These are phyloP conservation scores for Luperina testacea DNA, from an alignment of 2,888 invertebrate genomes.

Conservation along the genomic window DNA sequence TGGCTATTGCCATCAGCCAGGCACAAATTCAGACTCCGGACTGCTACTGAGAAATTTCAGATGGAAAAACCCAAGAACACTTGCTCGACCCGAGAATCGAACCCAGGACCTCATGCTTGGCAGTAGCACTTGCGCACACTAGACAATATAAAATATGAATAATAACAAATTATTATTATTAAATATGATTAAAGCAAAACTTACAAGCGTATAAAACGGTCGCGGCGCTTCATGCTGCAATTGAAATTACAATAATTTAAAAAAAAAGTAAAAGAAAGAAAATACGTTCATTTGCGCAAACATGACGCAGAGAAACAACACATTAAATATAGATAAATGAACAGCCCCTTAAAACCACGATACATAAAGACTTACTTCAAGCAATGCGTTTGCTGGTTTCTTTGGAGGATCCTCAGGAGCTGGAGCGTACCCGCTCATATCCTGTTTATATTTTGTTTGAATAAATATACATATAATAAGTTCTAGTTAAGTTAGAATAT, in stretches of 20 bases:
- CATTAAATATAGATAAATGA: too few species aligned
- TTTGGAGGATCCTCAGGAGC: too few species aligned
- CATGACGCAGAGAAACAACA: too few species aligned
- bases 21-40: neutral
- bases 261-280: too few species aligned
- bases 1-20: neutral
- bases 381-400: neutral
- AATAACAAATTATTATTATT: neutral
- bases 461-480: too few species aligned
- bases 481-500: too few species aligned
- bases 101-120: neutral
- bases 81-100: neutral
- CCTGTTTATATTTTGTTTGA: neutral
- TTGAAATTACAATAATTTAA: too few species aligned
- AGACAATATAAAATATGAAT: neutral
- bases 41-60: neutral
- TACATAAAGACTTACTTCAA: neutral
- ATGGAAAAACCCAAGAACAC: neutral
- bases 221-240: neutral
- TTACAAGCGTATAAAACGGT: slow-evolving; percentile 1
- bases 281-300: too few species aligned
- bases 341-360: neutral
- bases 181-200: neutral
- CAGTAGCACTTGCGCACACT: neutral
- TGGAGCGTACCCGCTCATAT: rapidly evolving